Conservation (phyloP, 2,888 invertebrate species). For the Philopedon plagiatum region DNA sequence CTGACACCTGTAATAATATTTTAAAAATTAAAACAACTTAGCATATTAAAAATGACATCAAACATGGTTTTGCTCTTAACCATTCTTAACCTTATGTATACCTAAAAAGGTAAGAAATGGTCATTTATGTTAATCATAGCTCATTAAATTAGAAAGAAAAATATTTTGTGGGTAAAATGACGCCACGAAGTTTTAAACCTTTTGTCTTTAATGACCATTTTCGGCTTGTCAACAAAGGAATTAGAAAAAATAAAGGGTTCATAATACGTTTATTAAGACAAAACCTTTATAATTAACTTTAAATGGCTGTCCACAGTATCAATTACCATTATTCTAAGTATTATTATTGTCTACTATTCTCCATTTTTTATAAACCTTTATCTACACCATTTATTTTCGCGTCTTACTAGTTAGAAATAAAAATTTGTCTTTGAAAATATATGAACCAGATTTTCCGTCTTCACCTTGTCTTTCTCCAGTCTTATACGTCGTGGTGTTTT, state of each 20-base stretch:
- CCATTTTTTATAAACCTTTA: too few species aligned
- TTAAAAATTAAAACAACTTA: slow-evolving; percentile 36
- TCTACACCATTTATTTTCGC: too few species aligned
- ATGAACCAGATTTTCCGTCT: too few species aligned
- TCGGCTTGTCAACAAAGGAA: slow-evolving; percentile 12
- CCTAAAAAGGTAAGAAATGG: slow-evolving; percentile 41
- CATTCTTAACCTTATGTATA: slow-evolving; percentile 39
- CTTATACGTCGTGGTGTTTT: too few species aligned
- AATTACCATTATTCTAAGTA: too few species aligned
- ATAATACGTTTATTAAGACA: slow-evolving; percentile 67
- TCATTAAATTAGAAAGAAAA: slow-evolving; percentile 49
- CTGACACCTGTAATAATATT: slow-evolving; percentile 31
- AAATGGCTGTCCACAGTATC: slow-evolving; percentile 56
- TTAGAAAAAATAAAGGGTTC: slow-evolving; percentile 68
- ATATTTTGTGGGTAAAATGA: slow-evolving; percentile 49
- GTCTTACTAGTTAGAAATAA: too few species aligned
- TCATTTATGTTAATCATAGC: slow-evolving; percentile 51
- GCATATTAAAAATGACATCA: slow-evolving; percentile 46
- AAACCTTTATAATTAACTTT: slow-evolving; percentile 68
- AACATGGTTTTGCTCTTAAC: slow-evolving; percentile 49
- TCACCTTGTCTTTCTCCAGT: too few species aligned
- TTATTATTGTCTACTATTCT: too few species aligned
- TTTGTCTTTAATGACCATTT: slow-evolving; percentile 22
- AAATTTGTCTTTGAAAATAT: too few species aligned
- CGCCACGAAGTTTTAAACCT: slow-evolving; percentile 47